phyloP scores from a whole-genome alignment of 2,113 vertebrate species.

The Scomber japonicus region DNA sequence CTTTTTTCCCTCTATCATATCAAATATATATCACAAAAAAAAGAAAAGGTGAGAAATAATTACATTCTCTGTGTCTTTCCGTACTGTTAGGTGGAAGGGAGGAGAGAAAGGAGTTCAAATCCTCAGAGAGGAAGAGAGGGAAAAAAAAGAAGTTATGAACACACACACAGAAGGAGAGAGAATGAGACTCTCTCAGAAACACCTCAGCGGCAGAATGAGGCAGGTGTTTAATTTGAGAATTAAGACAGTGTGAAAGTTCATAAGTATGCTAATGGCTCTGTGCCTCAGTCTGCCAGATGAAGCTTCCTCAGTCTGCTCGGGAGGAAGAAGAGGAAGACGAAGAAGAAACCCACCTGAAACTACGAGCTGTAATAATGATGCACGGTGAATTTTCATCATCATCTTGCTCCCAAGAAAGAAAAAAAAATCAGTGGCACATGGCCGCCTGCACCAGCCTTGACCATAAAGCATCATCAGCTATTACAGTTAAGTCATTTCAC shows the following conservation, averaged over 20 bases:
- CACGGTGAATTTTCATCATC: constrained; percentile 38
- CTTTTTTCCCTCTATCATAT: no score
- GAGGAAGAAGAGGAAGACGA: constrained; percentile 52
- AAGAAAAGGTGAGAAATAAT: no score
- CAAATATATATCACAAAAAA: no score
- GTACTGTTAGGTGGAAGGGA: neutral
- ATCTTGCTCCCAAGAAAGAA: constrained; percentile 29
- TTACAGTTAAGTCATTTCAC: constrained; percentile 26
- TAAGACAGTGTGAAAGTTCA: constrained; percentile 83
- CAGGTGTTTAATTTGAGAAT: constrained; percentile 85
- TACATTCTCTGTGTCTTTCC: no score
- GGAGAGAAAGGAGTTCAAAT: neutral
- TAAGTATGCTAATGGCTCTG: constrained; percentile 78
- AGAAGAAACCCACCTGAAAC: constrained; percentile 59
- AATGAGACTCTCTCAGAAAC: constrained; percentile 49
- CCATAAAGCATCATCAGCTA: constrained; percentile 32
- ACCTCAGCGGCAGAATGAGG: constrained; percentile 62
- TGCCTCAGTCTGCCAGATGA: constrained; percentile 62
- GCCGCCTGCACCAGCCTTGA: constrained; percentile 17
- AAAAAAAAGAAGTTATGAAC: neutral
- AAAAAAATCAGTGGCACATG: constrained; percentile 27
- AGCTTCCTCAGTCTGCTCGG: constrained; percentile 59
- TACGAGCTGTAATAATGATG: constrained; percentile 20
- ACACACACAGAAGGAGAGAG: neutral
- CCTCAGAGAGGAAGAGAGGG: neutral